Conservation (phyloP, 2,888 invertebrate genomes). For the Drosophila antonietae region DNA sequence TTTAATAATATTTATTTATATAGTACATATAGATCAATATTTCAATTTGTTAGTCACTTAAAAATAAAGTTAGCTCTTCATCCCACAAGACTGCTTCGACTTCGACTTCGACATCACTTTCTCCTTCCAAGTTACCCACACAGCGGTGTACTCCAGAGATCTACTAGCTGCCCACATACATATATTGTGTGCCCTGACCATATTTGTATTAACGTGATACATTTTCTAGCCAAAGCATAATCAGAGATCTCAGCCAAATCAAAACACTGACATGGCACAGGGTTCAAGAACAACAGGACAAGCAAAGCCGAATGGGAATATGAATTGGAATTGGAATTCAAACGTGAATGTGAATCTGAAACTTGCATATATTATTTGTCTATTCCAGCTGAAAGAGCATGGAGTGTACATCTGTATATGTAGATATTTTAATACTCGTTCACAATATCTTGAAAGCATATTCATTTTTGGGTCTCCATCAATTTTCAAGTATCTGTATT, state of each 20-base stretch:
- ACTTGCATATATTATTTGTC: slow-evolving; percentile 54
- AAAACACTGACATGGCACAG: slow-evolving; percentile 16
- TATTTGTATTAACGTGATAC: slow-evolving; percentile 62
- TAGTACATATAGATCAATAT: no score
- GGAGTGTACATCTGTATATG: slow-evolving; percentile 4
- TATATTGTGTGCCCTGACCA: slow-evolving; percentile 66
- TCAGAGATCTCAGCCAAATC: slow-evolving; percentile 20
- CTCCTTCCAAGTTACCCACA: slow-evolving; percentile 28
- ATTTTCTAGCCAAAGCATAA: slow-evolving; percentile 36
- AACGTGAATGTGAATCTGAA: slow-evolving; percentile 26
- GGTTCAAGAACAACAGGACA: slow-evolving; percentile 26
- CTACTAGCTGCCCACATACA: slow-evolving; percentile 6
- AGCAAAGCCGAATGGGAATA: slow-evolving; percentile 9
- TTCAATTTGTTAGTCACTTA: background rate
- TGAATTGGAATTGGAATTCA: slow-evolving; percentile 16
- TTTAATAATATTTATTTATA: background rate
- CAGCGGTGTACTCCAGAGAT: background rate
- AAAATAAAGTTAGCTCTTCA: background rate
- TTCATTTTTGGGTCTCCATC: background rate
- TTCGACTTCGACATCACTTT: slow-evolving; percentile 38
- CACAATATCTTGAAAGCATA: background rate
- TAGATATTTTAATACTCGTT: background rate
- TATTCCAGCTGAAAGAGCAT: slow-evolving; percentile 15
- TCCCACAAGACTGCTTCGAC: background rate
- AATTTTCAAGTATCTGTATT: background rate